Evolutionary conservation across 1,140 invertebrate genomes (phyloP).

Genomic region (Stenopsyche tienmushanensis): DNA sequence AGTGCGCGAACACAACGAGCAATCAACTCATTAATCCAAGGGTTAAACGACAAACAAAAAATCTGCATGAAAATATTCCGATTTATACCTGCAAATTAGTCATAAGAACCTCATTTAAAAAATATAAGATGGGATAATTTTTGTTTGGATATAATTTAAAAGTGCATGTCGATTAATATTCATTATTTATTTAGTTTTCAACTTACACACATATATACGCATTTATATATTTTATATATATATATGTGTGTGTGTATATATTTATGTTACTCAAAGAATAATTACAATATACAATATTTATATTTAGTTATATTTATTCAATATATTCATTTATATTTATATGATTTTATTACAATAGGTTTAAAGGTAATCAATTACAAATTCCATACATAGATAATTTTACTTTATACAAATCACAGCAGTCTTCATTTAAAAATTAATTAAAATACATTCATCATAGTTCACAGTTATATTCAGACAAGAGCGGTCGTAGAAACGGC

Average conservation of each 20-base stretch:
- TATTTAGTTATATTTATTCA: not conserved
- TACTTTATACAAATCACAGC: slow-evolving; percentile 32
- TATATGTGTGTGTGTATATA: not conserved
- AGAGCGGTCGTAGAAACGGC: not conserved
- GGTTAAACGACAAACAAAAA: not conserved
- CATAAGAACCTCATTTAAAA: not conserved
- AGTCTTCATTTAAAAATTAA: slow-evolving; percentile 32
- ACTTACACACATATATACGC: not conserved
- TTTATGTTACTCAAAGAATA: slow-evolving; percentile 10
- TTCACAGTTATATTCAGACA: not conserved
- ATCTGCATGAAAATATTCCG: not conserved
- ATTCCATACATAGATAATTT: slow-evolving; percentile 23
- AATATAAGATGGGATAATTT: not conserved
- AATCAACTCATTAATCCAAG: not conserved
- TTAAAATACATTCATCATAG: slow-evolving; percentile 13
- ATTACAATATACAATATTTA: slow-evolving; percentile 17
- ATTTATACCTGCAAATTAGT: too few species aligned
- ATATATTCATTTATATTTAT: not conserved
- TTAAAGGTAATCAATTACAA: slow-evolving; percentile 27
- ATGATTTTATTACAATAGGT: not conserved
- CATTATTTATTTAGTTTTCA: not conserved
- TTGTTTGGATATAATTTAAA: not conserved
- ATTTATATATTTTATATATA: too few species aligned
- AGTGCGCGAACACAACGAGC: not conserved
- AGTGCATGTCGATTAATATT: not conserved